Base-by-base conservation (phyloP, 2,113 vertebrate species). In the Cyrtonyx montezumae region DNA sequence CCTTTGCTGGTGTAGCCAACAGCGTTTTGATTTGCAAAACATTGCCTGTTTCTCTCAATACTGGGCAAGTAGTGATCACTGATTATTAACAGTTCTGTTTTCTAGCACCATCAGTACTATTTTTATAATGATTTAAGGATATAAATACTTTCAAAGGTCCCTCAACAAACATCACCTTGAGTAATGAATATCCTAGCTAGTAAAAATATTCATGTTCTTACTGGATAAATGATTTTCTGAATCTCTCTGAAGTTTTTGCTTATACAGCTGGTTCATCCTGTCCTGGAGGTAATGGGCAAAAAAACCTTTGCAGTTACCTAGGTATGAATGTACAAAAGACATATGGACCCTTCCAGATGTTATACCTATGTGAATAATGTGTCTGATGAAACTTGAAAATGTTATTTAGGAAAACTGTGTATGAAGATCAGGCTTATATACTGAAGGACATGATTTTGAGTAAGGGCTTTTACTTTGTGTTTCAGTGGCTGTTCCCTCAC, bases 401-500 rank as follows among this genome's bases (percentile, higher is more conserved):
- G 2, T 11, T 62, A 37, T 46, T 70, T 89, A 43, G 36, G 40
- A 43, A 81, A 84, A 5, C 15, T 59, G 6, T 70, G 13, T 70
- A 32, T 56, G 46, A 82, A 87, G 45, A 74, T 67, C 6, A 36
- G 74, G 8, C 8, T 67, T 16, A 26, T 63, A 63, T 17, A 6
- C 6, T 55, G 37, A 76, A 23, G 9, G 36, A 66, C 69, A n/a
- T 88, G 70, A 69, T 87, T 91, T 65, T 88, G 36, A 93, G 13
- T 36, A 80, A 65, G 8, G 3, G 20, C 28, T 67, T 90, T 90
- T 65, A 68, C 75, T 97, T 75, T 90, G 63, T 84, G 49, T 97
- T 96, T 88, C 97, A 99, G 99, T 99, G 98, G 98, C 98, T 65
- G 98, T 98, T 96, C 99, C 99, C 62, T 98, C 98, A 97, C 96